phyloP scores from a whole-genome alignment of 2,113 vertebrate genomes.

The Ceuthmochares aereus region DNA sequence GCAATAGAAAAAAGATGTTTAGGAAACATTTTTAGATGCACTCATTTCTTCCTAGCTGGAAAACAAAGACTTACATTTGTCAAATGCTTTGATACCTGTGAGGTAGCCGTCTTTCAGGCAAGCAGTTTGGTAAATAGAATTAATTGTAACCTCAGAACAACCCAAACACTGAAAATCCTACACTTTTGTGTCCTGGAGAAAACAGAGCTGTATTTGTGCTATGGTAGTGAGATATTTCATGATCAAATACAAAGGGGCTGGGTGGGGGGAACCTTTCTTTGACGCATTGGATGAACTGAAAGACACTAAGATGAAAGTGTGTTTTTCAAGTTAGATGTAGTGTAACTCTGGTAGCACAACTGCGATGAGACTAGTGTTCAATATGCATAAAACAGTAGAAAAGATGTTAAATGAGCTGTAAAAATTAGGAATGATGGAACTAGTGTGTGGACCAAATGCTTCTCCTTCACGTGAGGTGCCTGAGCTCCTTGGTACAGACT shows the following conservation, averaged over 20 bases:
- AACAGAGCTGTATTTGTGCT: slow-evolving; percentile 11
- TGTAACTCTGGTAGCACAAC: slow-evolving; percentile 25
- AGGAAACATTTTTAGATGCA: slow-evolving; percentile 15
- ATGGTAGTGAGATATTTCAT: not conserved
- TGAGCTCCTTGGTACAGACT: not conserved
- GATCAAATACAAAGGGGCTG: not conserved
- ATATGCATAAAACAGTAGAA: slow-evolving; percentile 14
- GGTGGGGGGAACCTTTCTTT: not conserved
- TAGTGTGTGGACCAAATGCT: slow-evolving; percentile 10
- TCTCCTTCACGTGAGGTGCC: not conserved
- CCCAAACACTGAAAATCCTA: slow-evolving; percentile 23
- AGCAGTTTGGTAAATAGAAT: not conserved
- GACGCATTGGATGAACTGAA: not conserved
- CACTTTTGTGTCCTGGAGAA: not conserved
- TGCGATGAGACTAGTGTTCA: slow-evolving; percentile 28
- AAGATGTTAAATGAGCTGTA: slow-evolving; percentile 35
- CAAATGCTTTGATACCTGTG: not conserved
- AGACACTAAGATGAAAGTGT: not conserved
- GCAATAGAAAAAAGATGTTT: slow-evolving; percentile 43
- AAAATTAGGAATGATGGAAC: slow-evolving; percentile 30
- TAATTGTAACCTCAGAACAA: not conserved
- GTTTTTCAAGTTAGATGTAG: slow-evolving; percentile 31
- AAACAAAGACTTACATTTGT: slow-evolving; percentile 21
- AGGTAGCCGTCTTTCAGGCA: not conserved
- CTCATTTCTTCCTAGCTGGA: slow-evolving; percentile 59